phyloP scores from a whole-genome alignment of 2,888 invertebrate genomes.

The Athrips mouffetella region DNA sequence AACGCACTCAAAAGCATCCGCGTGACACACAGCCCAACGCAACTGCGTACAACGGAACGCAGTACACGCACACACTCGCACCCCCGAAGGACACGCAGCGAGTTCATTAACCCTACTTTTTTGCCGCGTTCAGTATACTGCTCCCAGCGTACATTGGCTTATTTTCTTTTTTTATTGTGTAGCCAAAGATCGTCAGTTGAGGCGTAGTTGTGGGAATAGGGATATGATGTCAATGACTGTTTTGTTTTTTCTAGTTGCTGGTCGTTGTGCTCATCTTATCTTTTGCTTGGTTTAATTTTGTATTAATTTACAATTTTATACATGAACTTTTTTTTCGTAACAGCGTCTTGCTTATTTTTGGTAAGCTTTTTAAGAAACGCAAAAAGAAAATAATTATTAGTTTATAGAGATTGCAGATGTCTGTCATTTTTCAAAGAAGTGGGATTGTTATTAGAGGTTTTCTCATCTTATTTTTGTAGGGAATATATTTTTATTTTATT shows the following conservation, averaged over 20 bases:
- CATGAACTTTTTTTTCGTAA: not conserved
- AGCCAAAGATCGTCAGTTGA: constrained; percentile 56
- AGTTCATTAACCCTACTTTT: constrained; percentile 71
- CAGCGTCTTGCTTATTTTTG: not conserved
- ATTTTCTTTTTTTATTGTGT: constrained; percentile 38
- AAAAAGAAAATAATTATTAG: too few relatives aligned
- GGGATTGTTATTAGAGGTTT: too few relatives aligned
- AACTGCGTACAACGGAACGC: constrained; percentile 37
- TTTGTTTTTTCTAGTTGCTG: constrained; percentile 11
- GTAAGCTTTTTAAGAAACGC: not conserved
- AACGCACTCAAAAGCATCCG: constrained; percentile 55
- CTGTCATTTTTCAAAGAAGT: too few relatives aligned
- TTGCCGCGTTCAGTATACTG: constrained; percentile 68
- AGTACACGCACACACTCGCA: constrained; percentile 55
- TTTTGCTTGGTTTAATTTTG: constrained; percentile 4
- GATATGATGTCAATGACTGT: constrained; percentile 52
- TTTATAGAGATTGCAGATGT: too few relatives aligned
- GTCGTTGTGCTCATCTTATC: not conserved
- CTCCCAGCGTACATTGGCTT: constrained; percentile 66
- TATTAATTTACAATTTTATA: not conserved
- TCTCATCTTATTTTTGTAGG: too few relatives aligned
- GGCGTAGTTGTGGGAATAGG: constrained; percentile 58
- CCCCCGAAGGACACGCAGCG: constrained; percentile 70
- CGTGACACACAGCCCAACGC: constrained; percentile 43
- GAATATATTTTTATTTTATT: too few relatives aligned